A percentile compares a stretch with the other conserved stretches of the same genome.
phyloP scores from a whole-genome alignment of 1,140 invertebrate genomes.

The Ceratitis capitata region DNA sequence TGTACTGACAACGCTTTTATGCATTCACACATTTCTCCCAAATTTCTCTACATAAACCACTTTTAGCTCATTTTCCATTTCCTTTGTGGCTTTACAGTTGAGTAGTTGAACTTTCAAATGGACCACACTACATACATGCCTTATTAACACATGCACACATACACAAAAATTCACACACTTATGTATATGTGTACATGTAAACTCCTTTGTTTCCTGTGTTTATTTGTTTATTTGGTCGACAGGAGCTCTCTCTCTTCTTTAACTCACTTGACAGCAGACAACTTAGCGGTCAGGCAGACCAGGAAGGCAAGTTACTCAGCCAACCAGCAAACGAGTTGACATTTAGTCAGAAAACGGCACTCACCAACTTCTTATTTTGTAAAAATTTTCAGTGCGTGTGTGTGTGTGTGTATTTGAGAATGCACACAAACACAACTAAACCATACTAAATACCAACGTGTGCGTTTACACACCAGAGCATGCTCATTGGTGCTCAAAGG shows the following conservation, averaged over 20 bases:
- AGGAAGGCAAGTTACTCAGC: not conserved
- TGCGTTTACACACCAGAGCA: not conserved
- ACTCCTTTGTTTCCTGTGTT: not conserved
- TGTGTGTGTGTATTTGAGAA: not conserved
- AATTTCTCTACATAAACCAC: not conserved
- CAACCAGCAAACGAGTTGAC: not conserved
- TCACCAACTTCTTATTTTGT: not conserved
- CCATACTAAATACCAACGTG: not conserved
- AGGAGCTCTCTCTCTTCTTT: not conserved
- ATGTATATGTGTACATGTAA: not conserved
- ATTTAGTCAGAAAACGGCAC: not conserved
- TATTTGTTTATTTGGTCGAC: not conserved
- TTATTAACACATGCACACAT: not conserved
- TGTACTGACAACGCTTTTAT: not conserved
- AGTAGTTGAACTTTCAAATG: slow-evolving; percentile 1
- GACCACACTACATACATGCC: not conserved
- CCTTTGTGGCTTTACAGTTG: slow-evolving; percentile 32
- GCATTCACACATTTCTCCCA: not conserved
- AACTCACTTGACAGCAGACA: not conserved
- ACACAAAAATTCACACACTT: not conserved
- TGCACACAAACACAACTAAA: not conserved
- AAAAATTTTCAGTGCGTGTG: not conserved
- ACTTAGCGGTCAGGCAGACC: not conserved
- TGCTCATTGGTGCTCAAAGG: not conserved
- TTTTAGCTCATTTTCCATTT: slow-evolving; percentile 16